phyloP scores from a whole-genome alignment of 2,113 vertebrate genomes.

The sheep (Ovis aries) region ARS-UI_Ramb_v3.0 NC_056054.1:154084001-154084500 shows the following conservation, averaged over 20 bases:
- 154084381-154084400: neutral
- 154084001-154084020: neutral
- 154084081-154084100: neutral
- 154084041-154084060: neutral
- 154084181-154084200: neutral
- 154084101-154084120: neutral
- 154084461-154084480: neutral
- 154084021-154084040: neutral
- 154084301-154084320: neutral
- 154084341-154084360: neutral
- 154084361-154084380: neutral
- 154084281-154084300: neutral
- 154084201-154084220: neutral
- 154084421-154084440: neutral
- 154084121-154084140: neutral
- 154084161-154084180: neutral
- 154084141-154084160: neutral
- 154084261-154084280: slow-evolving; percentile 13
- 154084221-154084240: neutral
- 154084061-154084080: neutral
- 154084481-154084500: neutral
- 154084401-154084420: neutral
- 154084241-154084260: neutral
- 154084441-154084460: neutral
- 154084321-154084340: neutral